Conservation (phyloP, 2,888 invertebrate genomes). For the Lithophane socia region DNA sequence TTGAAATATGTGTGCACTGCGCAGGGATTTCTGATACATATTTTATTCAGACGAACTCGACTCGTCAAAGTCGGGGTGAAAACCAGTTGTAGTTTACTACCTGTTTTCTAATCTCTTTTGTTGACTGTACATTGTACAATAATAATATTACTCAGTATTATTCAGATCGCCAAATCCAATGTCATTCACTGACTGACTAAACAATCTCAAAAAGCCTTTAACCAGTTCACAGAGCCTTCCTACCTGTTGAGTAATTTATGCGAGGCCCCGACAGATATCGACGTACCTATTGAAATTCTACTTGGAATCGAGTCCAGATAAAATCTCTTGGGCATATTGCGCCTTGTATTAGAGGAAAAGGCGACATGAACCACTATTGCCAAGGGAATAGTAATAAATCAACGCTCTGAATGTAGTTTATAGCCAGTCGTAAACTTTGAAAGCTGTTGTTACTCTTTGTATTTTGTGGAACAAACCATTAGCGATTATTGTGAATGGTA, state of each 20-base stretch:
- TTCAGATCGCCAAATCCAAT: neutral
- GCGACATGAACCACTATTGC: constrained; percentile 64
- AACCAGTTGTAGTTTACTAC: neutral
- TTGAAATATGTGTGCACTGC: too few relatives aligned
- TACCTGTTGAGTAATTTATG: constrained; percentile 66
- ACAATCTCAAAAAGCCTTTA: constrained; percentile 36
- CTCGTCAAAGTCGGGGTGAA: neutral
- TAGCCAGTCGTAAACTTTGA: constrained; percentile 72
- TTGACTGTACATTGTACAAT: neutral
- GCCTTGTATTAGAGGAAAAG: constrained; percentile 49
- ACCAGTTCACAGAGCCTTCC: constrained; percentile 39
- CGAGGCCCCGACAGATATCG: constrained; percentile 35
- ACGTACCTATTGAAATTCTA: constrained; percentile 54
- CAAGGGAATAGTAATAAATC: constrained; percentile 68
- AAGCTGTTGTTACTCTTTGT: constrained; percentile 70
- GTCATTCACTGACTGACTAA: constrained; percentile 3
- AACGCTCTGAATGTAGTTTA: constrained; percentile 68
- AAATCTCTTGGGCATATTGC: constrained; percentile 54
- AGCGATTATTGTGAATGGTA: constrained; percentile 62
- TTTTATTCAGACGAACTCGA: neutral
- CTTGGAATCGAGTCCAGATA: constrained; percentile 39
- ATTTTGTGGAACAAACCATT: constrained; percentile 64
- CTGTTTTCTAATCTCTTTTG: neutral
- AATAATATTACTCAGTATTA: neutral
- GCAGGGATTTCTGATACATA: too few relatives aligned